Evolutionary conservation across 1,140 invertebrate species (phyloP), one percentile per base, ranked within the genome.

Genomic region (Potamilus streckersoni): DNA sequence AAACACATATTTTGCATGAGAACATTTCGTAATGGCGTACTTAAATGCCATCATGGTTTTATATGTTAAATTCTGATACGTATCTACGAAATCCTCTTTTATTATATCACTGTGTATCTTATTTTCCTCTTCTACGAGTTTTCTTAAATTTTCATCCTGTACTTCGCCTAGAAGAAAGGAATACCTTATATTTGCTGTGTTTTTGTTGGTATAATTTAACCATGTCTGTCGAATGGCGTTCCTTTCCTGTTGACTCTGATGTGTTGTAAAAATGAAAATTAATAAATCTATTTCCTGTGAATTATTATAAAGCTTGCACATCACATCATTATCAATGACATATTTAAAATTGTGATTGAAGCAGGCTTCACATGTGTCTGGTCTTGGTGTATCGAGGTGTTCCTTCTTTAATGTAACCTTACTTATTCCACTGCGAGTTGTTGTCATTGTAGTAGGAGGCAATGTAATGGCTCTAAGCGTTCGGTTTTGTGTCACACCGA

Each of bases 11-110:
- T 65, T 73, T 8, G 93, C 94, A 80, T 92, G 90, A 74, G 82
- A 80, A 85, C 89, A 93, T 88, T 93, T 91, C 86, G 94, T 92
- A 13, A 92, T 91, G 65, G 93, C 92, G 93, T 94, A 96, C 86
- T 95, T 95, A 38, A 96, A 91, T 8, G 92, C 93, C 93, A 95
- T 95, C 8, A 94, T 93, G 87, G 95, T 94, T 87, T 96, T 96
- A 83, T 95, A 95, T 2, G 95, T 96, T 89, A 96, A 92, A 89
- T 96, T 96, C 74, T 93, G 91, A 84, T 96, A 96, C 58, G 91
- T 91, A 89, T 96, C 95, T 16, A 91, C 78, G 88, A 96, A 96
- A 81, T 92, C 93, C n/a, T 94, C 95, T 89, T 95, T 94, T 57
- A 96, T 91, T 76, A 96, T 91, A 85, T 96, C 95, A 31, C 90